Base-by-base conservation (phyloP, 2,888 invertebrate species). In the Drosophila subquinaria region DNA sequence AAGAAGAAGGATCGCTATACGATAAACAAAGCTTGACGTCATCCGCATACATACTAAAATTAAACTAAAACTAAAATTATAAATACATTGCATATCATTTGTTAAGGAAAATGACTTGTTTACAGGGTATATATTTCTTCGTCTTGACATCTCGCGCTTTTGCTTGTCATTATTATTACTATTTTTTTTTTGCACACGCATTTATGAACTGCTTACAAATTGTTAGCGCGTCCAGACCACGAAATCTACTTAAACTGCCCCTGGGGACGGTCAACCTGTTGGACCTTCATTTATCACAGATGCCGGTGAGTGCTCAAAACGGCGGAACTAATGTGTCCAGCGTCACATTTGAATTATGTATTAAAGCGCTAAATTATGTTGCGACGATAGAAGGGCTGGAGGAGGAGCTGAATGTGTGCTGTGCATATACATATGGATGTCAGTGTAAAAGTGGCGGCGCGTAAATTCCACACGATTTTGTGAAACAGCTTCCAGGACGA, bases 321-420 rank as follows among this genome's bases (percentile, higher is more conserved):
- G 76, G 81, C 73, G 85, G 85, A 82, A 87, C 85, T 86, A 86
- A 86, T 86, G 87, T 80, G 81, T 81, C 83, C 71, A 69, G 72
- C 67, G 64, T 68, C 71, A 79, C 61, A 81, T 81, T 87, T 81
- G 85, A 85, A 82, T 81, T 86, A 85, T 86, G 77, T 81, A 82
- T 85, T 75, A 71, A 79, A 60, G 62, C 50, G 53, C 52, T 76
- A 70, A 72, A 77, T 74, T 79, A 70, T 78, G 48, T 67, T 43
- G n/a, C 1, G 30, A n/a, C 17, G 11, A 6, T 17, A 27, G 36
- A 5, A 48, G 47, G 3, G 45, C 10, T 17, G 52, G 17, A 20
- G 6, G n/a, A 17, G 35, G n/a, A n/a, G 13, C 27, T 6, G 38
- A 8, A 4, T 11, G 8, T 3, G 15, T 43, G 45, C 43, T 23